phyloP scores from a whole-genome alignment of 2,797 vertebrate species.

The Crypturellus tataupa region DNA sequence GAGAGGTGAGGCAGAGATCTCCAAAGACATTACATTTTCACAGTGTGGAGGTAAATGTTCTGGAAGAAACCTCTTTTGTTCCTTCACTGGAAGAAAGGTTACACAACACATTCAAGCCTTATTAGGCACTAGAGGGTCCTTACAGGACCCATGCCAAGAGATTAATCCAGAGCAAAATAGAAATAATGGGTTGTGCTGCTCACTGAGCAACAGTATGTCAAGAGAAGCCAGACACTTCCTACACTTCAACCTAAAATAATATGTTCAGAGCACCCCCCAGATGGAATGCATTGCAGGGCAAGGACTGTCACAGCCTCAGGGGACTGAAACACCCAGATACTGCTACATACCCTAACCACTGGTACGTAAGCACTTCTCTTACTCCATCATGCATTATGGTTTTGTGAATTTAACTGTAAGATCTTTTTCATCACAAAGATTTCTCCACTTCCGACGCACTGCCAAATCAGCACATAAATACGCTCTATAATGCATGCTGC shows the following conservation, averaged over 20 bases:
- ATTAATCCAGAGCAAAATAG: background rate
- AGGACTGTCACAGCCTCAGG: background rate
- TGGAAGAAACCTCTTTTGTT: background rate
- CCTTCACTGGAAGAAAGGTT: background rate
- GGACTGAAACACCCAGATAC: background rate
- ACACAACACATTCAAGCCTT: background rate
- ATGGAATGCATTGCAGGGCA: background rate
- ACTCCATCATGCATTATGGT: background rate
- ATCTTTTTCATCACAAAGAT: constrained; percentile 19
- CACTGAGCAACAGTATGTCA: background rate
- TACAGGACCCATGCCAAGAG: background rate
- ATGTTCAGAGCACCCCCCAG: background rate
- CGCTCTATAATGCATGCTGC: background rate
- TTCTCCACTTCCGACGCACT: constrained; percentile 31
- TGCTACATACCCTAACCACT: background rate
- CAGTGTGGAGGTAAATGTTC: background rate
- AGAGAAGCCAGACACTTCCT: background rate
- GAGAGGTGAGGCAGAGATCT: background rate
- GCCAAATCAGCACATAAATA: constrained; percentile 31
- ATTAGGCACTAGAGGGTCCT: background rate
- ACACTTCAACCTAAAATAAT: background rate
- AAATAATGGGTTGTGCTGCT: background rate
- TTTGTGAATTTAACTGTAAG: constrained; percentile 16
- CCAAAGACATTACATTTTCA: background rate
- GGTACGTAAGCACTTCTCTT: background rate